Evolutionary conservation across 92 coral and sea anemone genomes (phyloP).

Genomic region (Phenganax stokvisi): DNA sequence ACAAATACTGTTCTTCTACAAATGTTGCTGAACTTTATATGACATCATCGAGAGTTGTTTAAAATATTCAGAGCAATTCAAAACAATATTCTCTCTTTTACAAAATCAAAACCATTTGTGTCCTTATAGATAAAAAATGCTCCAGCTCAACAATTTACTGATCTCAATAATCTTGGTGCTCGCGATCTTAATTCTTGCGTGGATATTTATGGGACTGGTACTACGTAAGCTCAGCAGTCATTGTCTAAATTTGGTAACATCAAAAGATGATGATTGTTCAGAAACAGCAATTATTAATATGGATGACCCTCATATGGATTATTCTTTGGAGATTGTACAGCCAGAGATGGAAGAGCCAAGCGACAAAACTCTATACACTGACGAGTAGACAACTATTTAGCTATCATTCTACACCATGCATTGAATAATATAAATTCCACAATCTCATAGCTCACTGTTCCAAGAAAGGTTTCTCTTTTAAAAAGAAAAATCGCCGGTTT

Average conservation of each 20-base stretch:
- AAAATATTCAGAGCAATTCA: too few relatives aligned
- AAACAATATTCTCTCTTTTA: too few relatives aligned
- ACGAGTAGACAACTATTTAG: neutral
- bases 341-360: neutral
- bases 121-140: neutral
- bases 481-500: too few relatives aligned
- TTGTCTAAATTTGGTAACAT: neutral
- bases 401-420: neutral
- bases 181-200: neutral
- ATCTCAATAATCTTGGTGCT: neutral
- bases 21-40: too few relatives aligned
- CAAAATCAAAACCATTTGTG: neutral
- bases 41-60: too few relatives aligned
- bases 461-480: too few relatives aligned
- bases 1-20: too few relatives aligned
- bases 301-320: slow-evolving; percentile 2
- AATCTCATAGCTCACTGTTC: too few relatives aligned
- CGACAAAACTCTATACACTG: neutral
- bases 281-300: neutral
- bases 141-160: neutral
- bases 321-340: slow-evolving; percentile 16
- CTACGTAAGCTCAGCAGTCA: neutral
- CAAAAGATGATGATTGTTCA: neutral
- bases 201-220: neutral
- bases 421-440: too few relatives aligned